Evolutionary conservation across 2,797 vertebrate genomes (phyloP).

Genomic region (Clarias pachynema): DNA sequence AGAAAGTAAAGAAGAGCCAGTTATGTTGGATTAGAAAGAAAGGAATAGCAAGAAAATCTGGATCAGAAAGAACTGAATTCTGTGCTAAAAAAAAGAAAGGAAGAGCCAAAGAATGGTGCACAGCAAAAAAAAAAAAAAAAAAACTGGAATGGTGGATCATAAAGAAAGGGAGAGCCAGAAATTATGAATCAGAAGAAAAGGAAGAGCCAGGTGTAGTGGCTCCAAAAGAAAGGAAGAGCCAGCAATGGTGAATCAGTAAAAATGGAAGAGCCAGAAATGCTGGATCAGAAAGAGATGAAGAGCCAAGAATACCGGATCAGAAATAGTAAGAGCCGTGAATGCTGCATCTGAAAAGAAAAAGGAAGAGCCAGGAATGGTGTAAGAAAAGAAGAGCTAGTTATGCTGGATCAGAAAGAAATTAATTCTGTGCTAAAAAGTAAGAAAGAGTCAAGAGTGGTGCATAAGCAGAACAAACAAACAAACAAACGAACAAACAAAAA

Average conservation of each 20-base stretch:
- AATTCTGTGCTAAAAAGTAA: too few species aligned
- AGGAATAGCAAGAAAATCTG: too few species aligned
- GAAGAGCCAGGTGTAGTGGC: neutral
- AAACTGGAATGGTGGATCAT: neutral
- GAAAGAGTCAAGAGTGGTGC: neutral
- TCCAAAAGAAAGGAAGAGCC: neutral
- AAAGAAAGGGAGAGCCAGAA: neutral
- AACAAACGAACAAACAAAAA: neutral
- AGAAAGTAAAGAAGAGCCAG: neutral
- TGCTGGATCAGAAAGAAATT: too few species aligned
- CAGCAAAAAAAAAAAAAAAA: neutral
- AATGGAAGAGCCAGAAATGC: neutral
- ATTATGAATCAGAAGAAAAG: neutral
- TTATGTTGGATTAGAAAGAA: neutral
- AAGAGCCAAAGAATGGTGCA: neutral
- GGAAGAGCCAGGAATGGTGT: neutral
- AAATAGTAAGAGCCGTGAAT: neutral
- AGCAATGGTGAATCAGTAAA: too few species aligned
- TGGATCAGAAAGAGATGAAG: neutral
- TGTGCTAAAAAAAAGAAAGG: too few species aligned
- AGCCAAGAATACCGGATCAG: neutral
- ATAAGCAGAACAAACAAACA: neutral
- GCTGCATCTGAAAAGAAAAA: too few species aligned
- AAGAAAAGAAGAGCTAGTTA: neutral
- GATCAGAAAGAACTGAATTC: too few species aligned